Percentiles rank a stretch among this genome's conserved stretches.
These are phyloP conservation scores for Aethina tumida DNA, from an alignment of 1,140 invertebrate genomes.

Conservation along the genomic window DNA sequence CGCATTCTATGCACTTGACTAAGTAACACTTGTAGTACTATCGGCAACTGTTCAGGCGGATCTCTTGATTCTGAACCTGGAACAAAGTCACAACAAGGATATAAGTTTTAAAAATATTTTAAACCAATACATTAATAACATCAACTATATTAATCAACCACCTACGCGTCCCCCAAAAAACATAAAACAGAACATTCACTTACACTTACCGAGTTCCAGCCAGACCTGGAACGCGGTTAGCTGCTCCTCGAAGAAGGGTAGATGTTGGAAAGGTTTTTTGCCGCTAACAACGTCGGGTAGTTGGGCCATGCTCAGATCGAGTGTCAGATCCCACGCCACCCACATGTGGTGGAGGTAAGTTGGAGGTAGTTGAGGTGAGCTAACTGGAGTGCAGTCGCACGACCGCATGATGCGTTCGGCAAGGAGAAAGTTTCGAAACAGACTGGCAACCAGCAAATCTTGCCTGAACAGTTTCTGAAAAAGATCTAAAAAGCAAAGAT, in stretches of 20 bases:
- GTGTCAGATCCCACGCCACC: slow-evolving; percentile 95
- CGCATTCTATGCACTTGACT: slow-evolving; percentile 93
- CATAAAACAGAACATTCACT: background rate
- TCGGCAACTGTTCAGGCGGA: slow-evolving; percentile 93
- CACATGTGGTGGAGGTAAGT: slow-evolving; percentile 87
- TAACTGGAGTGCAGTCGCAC: slow-evolving; percentile 93
- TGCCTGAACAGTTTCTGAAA: slow-evolving; percentile 97
- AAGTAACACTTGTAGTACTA: slow-evolving; percentile 93
- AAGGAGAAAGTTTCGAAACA: slow-evolving; percentile 95
- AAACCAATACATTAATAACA: no score
- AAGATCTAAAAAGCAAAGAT: slow-evolving; percentile 54
- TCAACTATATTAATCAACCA: background rate
- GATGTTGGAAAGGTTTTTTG: slow-evolving; percentile 58
- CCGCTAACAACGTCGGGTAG: slow-evolving; percentile 64
- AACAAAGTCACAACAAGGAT: no score
- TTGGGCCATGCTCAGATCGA: slow-evolving; percentile 88
- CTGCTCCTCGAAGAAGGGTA: slow-evolving; percentile 96
- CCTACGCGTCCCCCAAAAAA: background rate
- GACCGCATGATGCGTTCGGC: slow-evolving; percentile 93
- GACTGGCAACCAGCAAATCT: slow-evolving; percentile 93
- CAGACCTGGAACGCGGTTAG: slow-evolving; percentile 97
- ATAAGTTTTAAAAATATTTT: no score
- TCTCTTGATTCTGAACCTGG: slow-evolving; percentile 54
- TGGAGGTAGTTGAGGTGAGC: slow-evolving; percentile 79
- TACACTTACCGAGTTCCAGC: slow-evolving; percentile 62